Conservation (phyloP, 2,888 invertebrate genomes). For the Cheilosia pagana region DNA sequence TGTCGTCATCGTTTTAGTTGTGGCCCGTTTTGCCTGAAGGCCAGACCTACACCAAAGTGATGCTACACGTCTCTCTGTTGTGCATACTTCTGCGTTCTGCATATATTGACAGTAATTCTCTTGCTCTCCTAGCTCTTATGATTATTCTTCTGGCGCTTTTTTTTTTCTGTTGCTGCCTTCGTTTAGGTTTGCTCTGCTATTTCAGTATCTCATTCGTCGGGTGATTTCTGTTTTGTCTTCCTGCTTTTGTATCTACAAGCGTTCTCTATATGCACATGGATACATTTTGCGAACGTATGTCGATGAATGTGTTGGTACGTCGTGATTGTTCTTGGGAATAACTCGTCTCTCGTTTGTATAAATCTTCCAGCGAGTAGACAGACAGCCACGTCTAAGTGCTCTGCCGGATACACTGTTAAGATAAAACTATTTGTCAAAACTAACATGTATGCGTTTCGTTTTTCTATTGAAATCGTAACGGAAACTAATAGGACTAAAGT, state of each 20-base stretch:
- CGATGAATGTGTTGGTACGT: constrained; percentile 9
- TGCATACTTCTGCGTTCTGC: constrained; percentile 71
- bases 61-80: constrained; percentile 33
- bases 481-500: too few relatives aligned
- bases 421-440: not conserved
- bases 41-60: constrained; percentile 67
- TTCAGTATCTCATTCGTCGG: constrained; percentile 54
- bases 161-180: constrained; percentile 25
- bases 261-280: constrained; percentile 22
- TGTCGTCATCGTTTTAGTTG: constrained; percentile 30
- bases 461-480: too few relatives aligned
- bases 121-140: constrained; percentile 46
- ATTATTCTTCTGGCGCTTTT: constrained; percentile 28
- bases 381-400: constrained; percentile 40
- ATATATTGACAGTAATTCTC: constrained; percentile 72
- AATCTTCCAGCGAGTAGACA: constrained; percentile 51
- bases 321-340: constrained; percentile 66
- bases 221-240: constrained; percentile 41
- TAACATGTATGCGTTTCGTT: not conserved
- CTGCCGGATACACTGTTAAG: constrained; percentile 35
- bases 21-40: constrained; percentile 52
- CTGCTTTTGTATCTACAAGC: constrained; percentile 38
- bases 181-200: constrained; percentile 55
- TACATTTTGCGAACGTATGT: constrained; percentile 17
- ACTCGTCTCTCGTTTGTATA: constrained; percentile 52